These are phyloP conservation scores for Sphaerodactylus townsendi DNA, from an alignment of 2,113 vertebrate genomes.

Conservation along the genomic window DNA sequence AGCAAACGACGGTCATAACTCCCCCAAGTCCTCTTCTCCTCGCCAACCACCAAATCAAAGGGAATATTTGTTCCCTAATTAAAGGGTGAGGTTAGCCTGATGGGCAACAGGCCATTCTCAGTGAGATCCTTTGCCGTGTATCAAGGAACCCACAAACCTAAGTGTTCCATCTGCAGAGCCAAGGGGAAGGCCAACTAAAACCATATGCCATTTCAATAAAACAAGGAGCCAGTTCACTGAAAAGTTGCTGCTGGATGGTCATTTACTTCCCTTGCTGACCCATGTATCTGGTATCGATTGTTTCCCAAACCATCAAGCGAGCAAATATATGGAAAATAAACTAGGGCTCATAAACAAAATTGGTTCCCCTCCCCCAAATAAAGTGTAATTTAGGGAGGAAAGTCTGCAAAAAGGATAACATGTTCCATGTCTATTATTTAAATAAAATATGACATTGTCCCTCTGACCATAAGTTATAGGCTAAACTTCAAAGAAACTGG, in stretches of 20 bases:
- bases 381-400: conserved; percentile 32
- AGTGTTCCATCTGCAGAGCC: conserved; percentile 42
- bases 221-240: conserved; percentile 48
- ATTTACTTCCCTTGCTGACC: conserved; percentile 60
- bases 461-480: neutral
- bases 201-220: conserved; percentile 61
- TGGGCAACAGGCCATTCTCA: conserved; percentile 33
- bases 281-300: conserved; percentile 56
- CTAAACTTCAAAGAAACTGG: neutral
- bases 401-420: conserved; percentile 35
- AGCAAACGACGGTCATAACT: neutral
- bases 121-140: conserved; percentile 40
- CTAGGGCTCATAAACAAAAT: conserved; percentile 46
- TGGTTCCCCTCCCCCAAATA: conserved; percentile 7
- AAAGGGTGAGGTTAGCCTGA: neutral
- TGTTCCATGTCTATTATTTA: conserved; percentile 34
- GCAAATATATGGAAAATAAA: conserved; percentile 49
- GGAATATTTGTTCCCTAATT: neutral
- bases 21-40: neutral
- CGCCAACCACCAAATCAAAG: neutral
- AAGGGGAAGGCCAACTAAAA: conserved; percentile 62
- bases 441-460: conserved; percentile 19
- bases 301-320: conserved; percentile 51
- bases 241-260: conserved; percentile 41
- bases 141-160: conserved; percentile 38